Base-by-base conservation (phyloP, 2,113 vertebrate species). In the Bagarius yarrelli region DNA sequence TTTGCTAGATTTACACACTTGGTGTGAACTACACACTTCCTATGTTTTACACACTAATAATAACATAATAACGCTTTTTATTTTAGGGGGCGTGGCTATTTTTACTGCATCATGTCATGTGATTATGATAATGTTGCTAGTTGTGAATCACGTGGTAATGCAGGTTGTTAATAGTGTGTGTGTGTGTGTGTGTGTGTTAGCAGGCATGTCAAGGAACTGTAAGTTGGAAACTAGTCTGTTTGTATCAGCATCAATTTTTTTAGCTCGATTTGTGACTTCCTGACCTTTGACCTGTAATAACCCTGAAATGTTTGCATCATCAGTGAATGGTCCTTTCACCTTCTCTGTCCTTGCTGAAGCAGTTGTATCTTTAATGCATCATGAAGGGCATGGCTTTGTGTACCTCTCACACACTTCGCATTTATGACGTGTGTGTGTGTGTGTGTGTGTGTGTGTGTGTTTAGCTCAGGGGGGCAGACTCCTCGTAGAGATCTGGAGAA, bases 401-500 rank as follows among this genome's bases (percentile, higher is more conserved):
- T 30, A 19, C 3, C 27, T 52, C 69, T 72, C 13, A 53, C 27
- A 53, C 11, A 32, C 70, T 53, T 21, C 21, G 19, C 0, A 53
- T 32, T 72, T 4, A 47, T 11, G 2, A n/a, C 9, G 59, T 76
- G 52, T 69, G 40, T 53, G 30, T 75, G 19, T 63, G 18, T 87
- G 27, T 81, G 16, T 82, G 32, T 55, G 34, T 84, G 57, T 86
- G 55, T 69, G 19, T 88, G 19, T 89, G 81, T 88, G 59, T 87
- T 14, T 79, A 99, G 98, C 59, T 95, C 96, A 13, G 98, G 96
- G 69, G 98, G 98, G 63, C 98, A 99, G 92, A 99, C 98, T 56
- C 98, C 98, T 9, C 95, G 97, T 23, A 94, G 98, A 81, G 98
- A 99, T 86, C 90, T 99, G 90, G 98, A 99, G 84, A 99, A 99